Evolutionary conservation across 2,888 invertebrate genomes (phyloP).

Genomic region (Odontomyia ornata): DNA sequence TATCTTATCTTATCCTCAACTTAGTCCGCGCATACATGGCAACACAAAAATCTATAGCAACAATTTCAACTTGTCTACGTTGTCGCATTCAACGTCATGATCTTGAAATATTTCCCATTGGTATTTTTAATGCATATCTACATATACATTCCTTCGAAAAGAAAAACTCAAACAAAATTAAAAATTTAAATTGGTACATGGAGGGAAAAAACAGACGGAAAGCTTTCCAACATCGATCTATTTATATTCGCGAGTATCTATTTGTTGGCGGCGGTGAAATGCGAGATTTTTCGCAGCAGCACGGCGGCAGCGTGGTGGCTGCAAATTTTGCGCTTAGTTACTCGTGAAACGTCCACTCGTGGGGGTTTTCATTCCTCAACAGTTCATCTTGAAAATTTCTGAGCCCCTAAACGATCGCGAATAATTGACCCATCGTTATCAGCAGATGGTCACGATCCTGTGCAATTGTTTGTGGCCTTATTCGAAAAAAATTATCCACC

Average conservation of each 20-base stretch:
- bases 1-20: too few species aligned
- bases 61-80: too few species aligned
- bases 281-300: background rate
- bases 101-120: conserved; percentile 24
- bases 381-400: background rate
- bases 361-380: background rate
- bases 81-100: background rate
- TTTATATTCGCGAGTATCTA: background rate
- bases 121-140: background rate
- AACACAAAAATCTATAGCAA: too few species aligned
- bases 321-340: conserved; percentile 27
- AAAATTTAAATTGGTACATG: conserved; percentile 30
- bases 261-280: background rate
- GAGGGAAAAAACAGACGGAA: background rate
- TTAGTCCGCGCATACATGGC: too few species aligned
- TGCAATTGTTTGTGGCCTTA: background rate
- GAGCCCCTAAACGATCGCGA: background rate
- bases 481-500: too few species aligned
- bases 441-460: conserved; percentile 17
- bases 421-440: conserved; percentile 5
- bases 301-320: background rate
- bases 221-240: background rate
- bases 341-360: conserved; percentile 27
- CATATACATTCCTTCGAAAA: conserved; percentile 2
- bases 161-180: conserved; percentile 6